phyloP scores from a whole-genome alignment of 1,140 invertebrate genomes.

The Caenorhabditis remanei region DNA sequence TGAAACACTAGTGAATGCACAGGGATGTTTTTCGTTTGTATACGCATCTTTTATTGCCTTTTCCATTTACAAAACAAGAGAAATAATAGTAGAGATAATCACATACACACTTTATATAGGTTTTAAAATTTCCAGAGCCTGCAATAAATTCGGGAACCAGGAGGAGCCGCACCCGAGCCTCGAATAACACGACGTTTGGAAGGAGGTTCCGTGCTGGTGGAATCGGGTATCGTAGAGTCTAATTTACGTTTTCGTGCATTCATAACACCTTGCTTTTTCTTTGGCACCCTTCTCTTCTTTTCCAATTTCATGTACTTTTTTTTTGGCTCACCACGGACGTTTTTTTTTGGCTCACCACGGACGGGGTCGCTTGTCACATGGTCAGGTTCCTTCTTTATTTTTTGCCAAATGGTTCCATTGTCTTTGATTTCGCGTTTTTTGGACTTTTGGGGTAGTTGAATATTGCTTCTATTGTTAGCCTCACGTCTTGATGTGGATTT shows the following conservation, averaged over 20 bases:
- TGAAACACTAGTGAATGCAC: background rate
- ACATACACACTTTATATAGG: background rate
- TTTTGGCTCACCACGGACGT: background rate
- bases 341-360: background rate
- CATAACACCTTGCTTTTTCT: background rate
- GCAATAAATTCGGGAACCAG: background rate
- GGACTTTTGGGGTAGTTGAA: no score
- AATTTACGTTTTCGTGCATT: background rate
- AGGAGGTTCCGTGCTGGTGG: background rate
- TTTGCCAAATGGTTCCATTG: background rate
- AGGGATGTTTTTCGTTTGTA: background rate
- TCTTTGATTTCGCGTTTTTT: background rate
- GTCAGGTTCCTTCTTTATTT: no score
- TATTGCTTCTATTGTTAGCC: no score
- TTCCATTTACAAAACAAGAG: background rate
- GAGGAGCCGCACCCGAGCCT: background rate
- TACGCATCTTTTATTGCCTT: background rate
- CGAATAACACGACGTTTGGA: background rate
- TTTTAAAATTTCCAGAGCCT: conserved; percentile 4
- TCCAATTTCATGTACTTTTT: background rate
- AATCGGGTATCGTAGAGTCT: background rate
- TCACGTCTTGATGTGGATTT: no score
- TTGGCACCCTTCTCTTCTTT: background rate
- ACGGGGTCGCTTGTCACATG: no score
- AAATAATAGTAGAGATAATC: no score